phyloP scores from a whole-genome alignment of 2,797 vertebrate species.

The Macroramphosus scolopax region DNA sequence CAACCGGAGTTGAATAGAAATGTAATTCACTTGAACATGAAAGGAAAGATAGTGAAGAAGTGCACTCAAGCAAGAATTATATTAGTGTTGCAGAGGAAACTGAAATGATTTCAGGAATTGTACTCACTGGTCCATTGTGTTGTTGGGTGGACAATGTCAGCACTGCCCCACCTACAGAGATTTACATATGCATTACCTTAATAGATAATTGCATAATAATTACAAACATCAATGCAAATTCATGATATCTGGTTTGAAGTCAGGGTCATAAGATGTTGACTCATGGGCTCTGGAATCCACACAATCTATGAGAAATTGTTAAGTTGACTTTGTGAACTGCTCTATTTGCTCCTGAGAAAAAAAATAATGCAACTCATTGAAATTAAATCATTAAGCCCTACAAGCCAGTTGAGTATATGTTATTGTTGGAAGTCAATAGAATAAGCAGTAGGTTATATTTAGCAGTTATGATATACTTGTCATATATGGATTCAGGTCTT shows the following conservation, averaged over 20 bases:
- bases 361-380: too few relatives aligned
- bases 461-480: neutral
- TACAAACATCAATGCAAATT: neutral
- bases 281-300: neutral
- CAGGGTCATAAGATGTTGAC: neutral
- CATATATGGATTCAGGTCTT: neutral
- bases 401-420: too few relatives aligned
- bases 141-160: constrained; percentile 18
- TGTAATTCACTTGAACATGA: constrained; percentile 1
- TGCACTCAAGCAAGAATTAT: constrained; percentile 3
- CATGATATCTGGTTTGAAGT: neutral
- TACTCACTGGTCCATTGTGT: constrained; percentile 81
- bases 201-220: neutral
- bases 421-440: neutral
- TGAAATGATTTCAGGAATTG: constrained; percentile 6
- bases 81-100: neutral
- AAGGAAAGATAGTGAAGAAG: constrained; percentile 1
- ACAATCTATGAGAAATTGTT: neutral
- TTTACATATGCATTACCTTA: neutral
- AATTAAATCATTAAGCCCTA: too few relatives aligned
- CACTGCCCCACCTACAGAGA: constrained; percentile 36
- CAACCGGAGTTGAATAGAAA: neutral
- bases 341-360: too few relatives aligned
- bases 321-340: too few relatives aligned
- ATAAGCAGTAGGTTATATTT: neutral